Base-by-base conservation (phyloP, 2,888 invertebrate species). In the Andrena praecox region DNA sequence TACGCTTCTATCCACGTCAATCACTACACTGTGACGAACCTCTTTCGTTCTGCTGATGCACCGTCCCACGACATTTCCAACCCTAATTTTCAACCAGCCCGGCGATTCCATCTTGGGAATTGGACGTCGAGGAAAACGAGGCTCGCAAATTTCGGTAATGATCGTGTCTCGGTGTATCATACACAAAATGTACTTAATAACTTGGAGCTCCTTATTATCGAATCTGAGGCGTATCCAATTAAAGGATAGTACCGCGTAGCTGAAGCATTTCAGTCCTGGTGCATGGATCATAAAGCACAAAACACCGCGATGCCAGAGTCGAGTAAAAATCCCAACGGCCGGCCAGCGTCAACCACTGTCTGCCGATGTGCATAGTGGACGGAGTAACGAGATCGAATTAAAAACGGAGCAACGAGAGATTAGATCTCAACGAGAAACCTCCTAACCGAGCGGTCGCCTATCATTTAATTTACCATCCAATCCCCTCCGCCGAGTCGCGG, bases 381-480 rank as follows among this genome's bases (percentile, higher is more conserved):
- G 50, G 50, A 50, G 69, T 70, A 83, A 83, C 76, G 74, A 77
- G 88, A 88, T 87, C 88, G 87, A 87, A 87, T 87, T 87, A 87
- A 87, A 87, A 88, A 86, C 82, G 77, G 74, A 86, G 86, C 88
- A 83, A 71, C 80, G 78, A 74, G 72, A 88, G 84, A 84, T 84
- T 84, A 84, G 84, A 84, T 84, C 83, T 82, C 75, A 73, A 86
- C 72, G 80, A 80, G 80, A 87, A 84, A 84, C 79, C 84, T 80
- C 80, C 87, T 80, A 82, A 84, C 75, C 84, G 80, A 80, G 87
- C 84, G 71, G 84, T 86, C 86, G 86, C 88, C 88, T 88, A 88
- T 84, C 86, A 79, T 87, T 87, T 87, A 87, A 87, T 87, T 88
- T 88, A 86, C 86, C 76, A 83, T 86, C 86, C 88, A 84, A 86